Evolutionary conservation across 2,888 invertebrate species (phyloP).

Genomic region (Carcina quercana): DNA sequence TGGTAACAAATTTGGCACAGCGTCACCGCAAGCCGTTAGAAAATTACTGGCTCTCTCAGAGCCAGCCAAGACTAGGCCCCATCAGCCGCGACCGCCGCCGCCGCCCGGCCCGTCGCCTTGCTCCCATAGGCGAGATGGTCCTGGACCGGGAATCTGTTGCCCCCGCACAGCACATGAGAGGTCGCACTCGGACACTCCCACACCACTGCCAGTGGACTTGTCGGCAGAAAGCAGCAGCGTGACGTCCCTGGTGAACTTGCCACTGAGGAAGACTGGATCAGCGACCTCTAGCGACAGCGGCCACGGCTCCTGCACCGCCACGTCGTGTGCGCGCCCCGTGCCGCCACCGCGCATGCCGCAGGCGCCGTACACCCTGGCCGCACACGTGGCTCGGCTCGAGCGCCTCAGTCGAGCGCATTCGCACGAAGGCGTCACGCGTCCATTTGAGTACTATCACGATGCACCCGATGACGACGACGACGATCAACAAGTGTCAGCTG

Average conservation of each 20-base stretch:
- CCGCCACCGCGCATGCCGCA: slow-evolving; percentile 81
- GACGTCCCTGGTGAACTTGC: slow-evolving; percentile 92
- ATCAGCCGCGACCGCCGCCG: slow-evolving; percentile 83
- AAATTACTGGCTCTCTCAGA: slow-evolving; percentile 95
- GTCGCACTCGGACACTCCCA: slow-evolving; percentile 92
- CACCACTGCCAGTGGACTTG: slow-evolving; percentile 89
- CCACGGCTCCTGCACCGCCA: slow-evolving; percentile 82
- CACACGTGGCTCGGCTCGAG: slow-evolving; percentile 89
- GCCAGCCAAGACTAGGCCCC: slow-evolving; percentile 89
- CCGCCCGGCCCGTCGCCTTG: slow-evolving; percentile 80
- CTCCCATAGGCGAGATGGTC: slow-evolving; percentile 77
- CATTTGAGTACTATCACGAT: slow-evolving; percentile 79
- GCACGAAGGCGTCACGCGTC: slow-evolving; percentile 88
- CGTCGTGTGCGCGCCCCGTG: slow-evolving; percentile 76
- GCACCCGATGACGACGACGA: slow-evolving; percentile 68
- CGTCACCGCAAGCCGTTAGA: slow-evolving; percentile 97
- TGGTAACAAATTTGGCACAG: slow-evolving; percentile 87
- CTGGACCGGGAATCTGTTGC: slow-evolving; percentile 62
- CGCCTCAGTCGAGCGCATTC: slow-evolving; percentile 89
- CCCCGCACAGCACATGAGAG: slow-evolving; percentile 86
- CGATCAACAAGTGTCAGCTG: slow-evolving; percentile 70
- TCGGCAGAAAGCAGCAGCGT: slow-evolving; percentile 97
- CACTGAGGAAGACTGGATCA: slow-evolving; percentile 91
- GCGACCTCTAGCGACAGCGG: slow-evolving; percentile 95
- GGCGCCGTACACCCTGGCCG: slow-evolving; percentile 88